A percentile compares a stretch with the other conserved stretches of the same genome.
Conservation (phyloP, 2,113 vertebrate species). For the Elaphurus davidianus region DNA sequence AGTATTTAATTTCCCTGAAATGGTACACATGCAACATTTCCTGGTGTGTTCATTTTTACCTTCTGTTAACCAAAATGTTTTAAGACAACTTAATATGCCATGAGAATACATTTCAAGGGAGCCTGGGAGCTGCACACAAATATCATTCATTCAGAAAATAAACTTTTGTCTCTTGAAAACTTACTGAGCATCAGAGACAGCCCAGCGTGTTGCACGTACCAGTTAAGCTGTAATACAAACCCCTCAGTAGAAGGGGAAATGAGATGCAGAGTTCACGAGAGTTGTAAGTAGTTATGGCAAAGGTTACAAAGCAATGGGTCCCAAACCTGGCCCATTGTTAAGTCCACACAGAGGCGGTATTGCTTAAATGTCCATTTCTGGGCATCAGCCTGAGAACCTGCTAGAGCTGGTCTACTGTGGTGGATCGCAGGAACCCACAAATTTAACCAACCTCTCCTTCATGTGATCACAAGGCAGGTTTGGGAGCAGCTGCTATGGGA, state of each 20-base stretch:
- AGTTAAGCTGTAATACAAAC: background rate
- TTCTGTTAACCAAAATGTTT: conserved; percentile 72
- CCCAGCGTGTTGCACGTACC: background rate
- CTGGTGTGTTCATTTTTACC: conserved; percentile 69
- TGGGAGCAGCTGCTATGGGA: background rate
- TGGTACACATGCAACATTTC: conserved; percentile 51
- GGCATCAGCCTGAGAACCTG: background rate
- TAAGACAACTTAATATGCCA: conserved; percentile 64
- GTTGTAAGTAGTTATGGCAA: background rate
- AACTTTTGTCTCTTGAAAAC: conserved; percentile 14
- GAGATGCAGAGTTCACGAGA: background rate
- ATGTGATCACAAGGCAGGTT: background rate
- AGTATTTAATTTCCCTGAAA: conserved; percentile 67
- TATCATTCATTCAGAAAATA: conserved; percentile 49
- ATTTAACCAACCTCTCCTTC: background rate
- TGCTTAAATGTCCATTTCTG: background rate
- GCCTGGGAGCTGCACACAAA: background rate
- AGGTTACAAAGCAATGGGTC: background rate
- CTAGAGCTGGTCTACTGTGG: background rate
- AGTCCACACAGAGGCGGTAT: background rate
- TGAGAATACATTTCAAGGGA: conserved; percentile 49
- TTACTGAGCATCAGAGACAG: background rate
- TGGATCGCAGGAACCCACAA: background rate
- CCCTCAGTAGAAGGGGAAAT: background rate
- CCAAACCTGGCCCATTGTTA: background rate